These are phyloP conservation scores for Hemicentrotus pulcherrimus DNA, from an alignment of 35 echinoderm and acorn worm genomes.

Conservation along the genomic window DNA sequence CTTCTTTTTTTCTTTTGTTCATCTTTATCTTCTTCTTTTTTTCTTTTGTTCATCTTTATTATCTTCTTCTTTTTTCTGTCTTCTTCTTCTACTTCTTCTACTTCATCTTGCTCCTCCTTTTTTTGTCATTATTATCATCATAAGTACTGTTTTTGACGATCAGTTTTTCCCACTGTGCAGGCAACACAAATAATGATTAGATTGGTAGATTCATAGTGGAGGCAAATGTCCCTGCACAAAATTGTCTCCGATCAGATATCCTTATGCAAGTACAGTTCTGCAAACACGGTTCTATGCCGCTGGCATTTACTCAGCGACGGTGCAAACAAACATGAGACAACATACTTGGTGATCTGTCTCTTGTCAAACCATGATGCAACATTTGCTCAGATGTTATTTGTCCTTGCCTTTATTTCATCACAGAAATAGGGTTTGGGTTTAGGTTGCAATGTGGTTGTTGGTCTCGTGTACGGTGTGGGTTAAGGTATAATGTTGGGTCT, in stretches of 20 bases:
- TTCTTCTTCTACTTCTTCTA: too few species aligned
- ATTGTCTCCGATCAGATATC: neutral
- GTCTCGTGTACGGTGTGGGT: neutral
- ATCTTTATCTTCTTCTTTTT: too few species aligned
- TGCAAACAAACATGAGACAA: neutral
- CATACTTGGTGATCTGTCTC: neutral
- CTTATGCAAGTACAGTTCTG: neutral
- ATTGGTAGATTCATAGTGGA: neutral
- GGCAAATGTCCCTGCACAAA: neutral
- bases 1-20: too few species aligned
- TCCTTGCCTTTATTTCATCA: neutral
- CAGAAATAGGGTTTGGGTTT: neutral
- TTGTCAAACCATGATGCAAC: neutral
- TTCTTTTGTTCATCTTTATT: too few species aligned
- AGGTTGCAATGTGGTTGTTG: neutral
- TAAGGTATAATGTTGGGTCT: too few species aligned
- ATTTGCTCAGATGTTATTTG: neutral
- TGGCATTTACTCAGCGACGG: neutral
- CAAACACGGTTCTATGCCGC: neutral
- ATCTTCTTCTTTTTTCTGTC: too few species aligned
- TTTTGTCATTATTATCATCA: too few species aligned
- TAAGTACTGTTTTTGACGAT: too few species aligned
- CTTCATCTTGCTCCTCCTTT: too few species aligned
- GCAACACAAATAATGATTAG: too few species aligned
- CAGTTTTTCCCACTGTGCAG: too few species aligned